These are phyloP conservation scores for Cephalotes varians DNA, from an alignment of 2,888 invertebrate species.

Conservation along the genomic window DNA sequence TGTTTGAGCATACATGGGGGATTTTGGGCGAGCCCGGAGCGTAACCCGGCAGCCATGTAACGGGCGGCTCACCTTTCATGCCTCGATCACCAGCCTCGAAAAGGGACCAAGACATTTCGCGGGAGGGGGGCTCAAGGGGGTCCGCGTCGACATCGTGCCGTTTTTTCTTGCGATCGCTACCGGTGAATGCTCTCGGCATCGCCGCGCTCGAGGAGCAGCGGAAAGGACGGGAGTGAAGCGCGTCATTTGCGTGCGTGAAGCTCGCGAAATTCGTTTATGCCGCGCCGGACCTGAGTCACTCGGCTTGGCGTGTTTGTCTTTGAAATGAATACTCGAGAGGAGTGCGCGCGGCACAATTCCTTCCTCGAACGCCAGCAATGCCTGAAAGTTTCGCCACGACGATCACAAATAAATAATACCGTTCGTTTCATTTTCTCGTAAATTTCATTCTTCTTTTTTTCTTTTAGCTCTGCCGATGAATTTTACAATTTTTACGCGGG, in stretches of 20 bases:
- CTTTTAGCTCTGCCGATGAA: not conserved
- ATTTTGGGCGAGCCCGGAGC: constrained; percentile 68
- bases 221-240: not conserved
- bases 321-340: constrained; percentile 8
- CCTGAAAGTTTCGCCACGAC: not conserved
- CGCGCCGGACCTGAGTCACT: constrained; percentile 3
- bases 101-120: constrained; percentile 63
- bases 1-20: constrained; percentile 41
- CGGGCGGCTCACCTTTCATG: constrained; percentile 78
- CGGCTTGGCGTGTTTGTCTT: constrained; percentile 29
- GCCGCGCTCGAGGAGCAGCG: not conserved
- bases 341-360: not conserved
- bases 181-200: constrained; percentile 1
- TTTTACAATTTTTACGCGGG: not conserved
- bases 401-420: not conserved
- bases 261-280: constrained; percentile 35
- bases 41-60: constrained; percentile 78
- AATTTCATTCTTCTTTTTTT: not conserved
- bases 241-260: constrained; percentile 25
- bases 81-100: constrained; percentile 72
- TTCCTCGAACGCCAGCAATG: not conserved
- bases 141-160: constrained; percentile 16
- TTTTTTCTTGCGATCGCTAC: constrained; percentile 49
- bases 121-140: not conserved
- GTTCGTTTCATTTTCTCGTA: not conserved